phyloP scores from a whole-genome alignment of 1,140 invertebrate genomes.

The Bradynema listronoti region DNA sequence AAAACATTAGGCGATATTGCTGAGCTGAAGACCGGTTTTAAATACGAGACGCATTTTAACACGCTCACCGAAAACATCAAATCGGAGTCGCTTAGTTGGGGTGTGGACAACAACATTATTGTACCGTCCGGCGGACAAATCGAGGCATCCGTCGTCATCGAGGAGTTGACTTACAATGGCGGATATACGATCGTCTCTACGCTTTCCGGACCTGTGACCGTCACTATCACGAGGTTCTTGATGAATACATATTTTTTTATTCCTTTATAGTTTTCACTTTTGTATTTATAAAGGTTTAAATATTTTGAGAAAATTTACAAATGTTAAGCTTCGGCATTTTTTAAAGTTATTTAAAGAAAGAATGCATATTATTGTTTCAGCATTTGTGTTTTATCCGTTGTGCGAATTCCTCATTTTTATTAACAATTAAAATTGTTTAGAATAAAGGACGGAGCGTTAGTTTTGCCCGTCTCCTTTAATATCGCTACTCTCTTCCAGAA shows the following conservation, averaged over 20 bases:
- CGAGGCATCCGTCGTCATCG: conserved; percentile 60
- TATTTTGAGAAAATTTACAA: no score
- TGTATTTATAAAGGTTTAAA: conserved; percentile 19
- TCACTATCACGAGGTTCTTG: conserved; percentile 49
- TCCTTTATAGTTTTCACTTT: conserved; percentile 30
- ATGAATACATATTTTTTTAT: background rate
- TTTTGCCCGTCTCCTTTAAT: conserved; percentile 50
- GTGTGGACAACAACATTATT: conserved; percentile 37
- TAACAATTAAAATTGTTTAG: conserved; percentile 38
- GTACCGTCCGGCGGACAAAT: conserved; percentile 58
- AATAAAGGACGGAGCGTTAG: conserved; percentile 45
- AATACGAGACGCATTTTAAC: conserved; percentile 61
- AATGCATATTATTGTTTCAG: no score
- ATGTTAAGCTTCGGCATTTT: conserved; percentile 10
- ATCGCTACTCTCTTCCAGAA: conserved; percentile 29
- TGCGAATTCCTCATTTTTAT: no score
- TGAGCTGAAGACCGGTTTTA: conserved; percentile 61
- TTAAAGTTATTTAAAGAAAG: no score
- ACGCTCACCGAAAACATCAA: conserved; percentile 59
- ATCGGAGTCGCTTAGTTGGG: conserved; percentile 60
- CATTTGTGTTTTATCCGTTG: no score
- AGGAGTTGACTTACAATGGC: conserved; percentile 59
- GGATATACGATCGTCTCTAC: conserved; percentile 58
- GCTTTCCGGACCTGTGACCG: conserved; percentile 58
- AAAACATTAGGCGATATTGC: conserved; percentile 57